Evolutionary conservation across 2,797 vertebrate species (phyloP).

Genomic region (Luscinia luscinia): DNA sequence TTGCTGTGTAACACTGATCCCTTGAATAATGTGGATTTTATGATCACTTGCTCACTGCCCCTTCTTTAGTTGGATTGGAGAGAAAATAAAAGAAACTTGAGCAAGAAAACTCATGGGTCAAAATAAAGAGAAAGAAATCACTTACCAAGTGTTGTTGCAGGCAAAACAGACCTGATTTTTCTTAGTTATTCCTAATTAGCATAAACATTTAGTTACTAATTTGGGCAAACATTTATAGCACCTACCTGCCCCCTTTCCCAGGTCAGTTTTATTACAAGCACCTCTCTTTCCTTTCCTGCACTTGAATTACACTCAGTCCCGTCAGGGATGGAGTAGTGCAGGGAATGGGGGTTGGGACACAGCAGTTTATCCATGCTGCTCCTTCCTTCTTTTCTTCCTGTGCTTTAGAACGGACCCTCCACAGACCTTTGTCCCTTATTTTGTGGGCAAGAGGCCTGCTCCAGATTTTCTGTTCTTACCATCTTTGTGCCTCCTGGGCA

Average conservation of each 20-base stretch:
- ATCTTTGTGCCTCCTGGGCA: background rate
- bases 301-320: background rate
- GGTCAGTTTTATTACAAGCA: background rate
- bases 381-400: background rate
- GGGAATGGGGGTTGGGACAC: background rate
- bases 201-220: background rate
- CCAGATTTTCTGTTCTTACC: background rate
- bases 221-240: background rate
- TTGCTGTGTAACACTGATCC: background rate
- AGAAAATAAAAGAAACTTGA: background rate
- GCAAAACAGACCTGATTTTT: background rate
- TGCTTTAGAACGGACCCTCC: background rate
- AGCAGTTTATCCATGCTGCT: background rate
- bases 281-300: background rate
- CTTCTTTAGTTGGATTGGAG: background rate
- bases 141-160: background rate
- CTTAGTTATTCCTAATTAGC: background rate
- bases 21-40: background rate
- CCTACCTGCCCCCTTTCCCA: background rate
- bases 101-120: background rate
- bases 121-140: background rate
- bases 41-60: rapidly evolving
- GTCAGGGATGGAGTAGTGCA: background rate
- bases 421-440: background rate
- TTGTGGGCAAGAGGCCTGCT: background rate